Conservation (phyloP, 2,888 invertebrate genomes). For the Ornithoptera alexandrae region DNA sequence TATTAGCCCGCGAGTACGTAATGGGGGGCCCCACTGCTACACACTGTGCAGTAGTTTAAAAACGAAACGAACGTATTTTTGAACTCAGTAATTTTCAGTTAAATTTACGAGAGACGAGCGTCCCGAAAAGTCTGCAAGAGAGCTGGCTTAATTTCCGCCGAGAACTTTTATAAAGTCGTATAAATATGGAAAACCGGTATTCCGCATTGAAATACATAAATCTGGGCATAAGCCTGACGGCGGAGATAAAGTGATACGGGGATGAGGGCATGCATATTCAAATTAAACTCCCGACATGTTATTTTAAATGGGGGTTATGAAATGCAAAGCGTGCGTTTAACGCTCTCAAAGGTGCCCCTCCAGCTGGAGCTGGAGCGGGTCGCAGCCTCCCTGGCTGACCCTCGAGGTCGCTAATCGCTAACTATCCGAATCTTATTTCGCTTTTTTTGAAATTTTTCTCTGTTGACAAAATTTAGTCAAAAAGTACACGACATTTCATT, state of each 20-base stretch:
- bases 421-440: not conserved
- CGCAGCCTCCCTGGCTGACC: not conserved
- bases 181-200: slow-evolving; percentile 31
- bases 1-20: too few relatives aligned
- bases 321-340: slow-evolving; percentile 25
- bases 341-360: slow-evolving; percentile 13
- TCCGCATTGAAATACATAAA: slow-evolving; percentile 38
- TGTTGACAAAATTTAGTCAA: too few relatives aligned
- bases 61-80: not conserved
- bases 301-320: slow-evolving; percentile 31
- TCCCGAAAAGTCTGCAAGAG: slow-evolving; percentile 8
- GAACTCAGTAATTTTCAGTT: slow-evolving; percentile 13
- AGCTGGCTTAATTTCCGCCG: slow-evolving; percentile 28
- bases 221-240: slow-evolving; percentile 36
- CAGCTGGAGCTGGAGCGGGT: not conserved
- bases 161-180: slow-evolving; percentile 30
- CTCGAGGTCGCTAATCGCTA: slow-evolving; percentile 3
- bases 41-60: not conserved
- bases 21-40: too few relatives aligned
- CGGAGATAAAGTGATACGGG: slow-evolving; percentile 37
- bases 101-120: slow-evolving; percentile 14
- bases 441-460: too few relatives aligned
- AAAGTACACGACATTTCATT: too few relatives aligned
- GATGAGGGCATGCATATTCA: slow-evolving; percentile 36
- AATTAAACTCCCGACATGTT: slow-evolving; percentile 29